phyloP scores from a whole-genome alignment of 2,797 vertebrate species.

The Intellagama lesueurii region DNA sequence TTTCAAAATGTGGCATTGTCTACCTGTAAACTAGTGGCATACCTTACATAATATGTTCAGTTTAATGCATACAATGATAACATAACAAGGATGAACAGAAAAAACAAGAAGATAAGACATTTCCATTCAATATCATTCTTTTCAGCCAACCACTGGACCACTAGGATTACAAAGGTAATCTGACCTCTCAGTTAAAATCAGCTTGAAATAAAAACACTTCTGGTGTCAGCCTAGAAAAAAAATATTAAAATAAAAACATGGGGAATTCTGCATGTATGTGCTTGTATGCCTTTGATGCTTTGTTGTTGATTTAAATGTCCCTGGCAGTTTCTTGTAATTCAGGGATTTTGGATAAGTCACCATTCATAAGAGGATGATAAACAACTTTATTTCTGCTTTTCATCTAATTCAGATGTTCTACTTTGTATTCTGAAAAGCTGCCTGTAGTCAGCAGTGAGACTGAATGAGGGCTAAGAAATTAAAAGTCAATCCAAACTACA shows the following conservation, averaged over 20 bases:
- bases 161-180: no score
- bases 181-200: no score
- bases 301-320: not conserved
- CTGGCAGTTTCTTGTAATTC: no score
- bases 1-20: not conserved
- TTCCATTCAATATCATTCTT: not conserved
- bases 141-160: not conserved
- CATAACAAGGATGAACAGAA: not conserved
- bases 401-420: not conserved
- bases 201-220: no score
- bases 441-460: not conserved
- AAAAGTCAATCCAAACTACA: not conserved
- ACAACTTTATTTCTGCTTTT: not conserved
- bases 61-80: not conserved
- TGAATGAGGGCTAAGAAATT: not conserved
- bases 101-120: not conserved
- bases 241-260: not conserved
- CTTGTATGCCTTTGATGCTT: conserved; percentile 10
- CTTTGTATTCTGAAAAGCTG: not conserved
- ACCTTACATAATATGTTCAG: not conserved
- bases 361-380: not conserved
- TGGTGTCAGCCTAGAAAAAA: not conserved
- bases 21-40: not conserved
- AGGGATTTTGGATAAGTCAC: not conserved
- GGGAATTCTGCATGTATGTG: conserved; percentile 7